A percentile compares a stretch with the other conserved stretches of the same genome.
These are phyloP conservation scores for Zapornia atra DNA, from an alignment of 2,113 vertebrate species.

Conservation along the genomic window DNA sequence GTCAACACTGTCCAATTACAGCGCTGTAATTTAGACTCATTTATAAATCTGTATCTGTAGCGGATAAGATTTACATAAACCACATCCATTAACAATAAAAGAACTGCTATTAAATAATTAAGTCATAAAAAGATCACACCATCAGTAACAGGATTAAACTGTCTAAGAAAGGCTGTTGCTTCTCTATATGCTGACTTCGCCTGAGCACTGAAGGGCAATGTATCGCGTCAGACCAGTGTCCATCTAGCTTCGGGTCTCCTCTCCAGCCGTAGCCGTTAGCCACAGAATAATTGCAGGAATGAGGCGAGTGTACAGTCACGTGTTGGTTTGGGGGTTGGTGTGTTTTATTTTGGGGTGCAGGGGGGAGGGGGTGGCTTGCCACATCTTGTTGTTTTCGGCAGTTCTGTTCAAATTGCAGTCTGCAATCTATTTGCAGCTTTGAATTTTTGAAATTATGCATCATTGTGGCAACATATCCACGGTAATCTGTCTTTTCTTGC, in stretches of 20 bases:
- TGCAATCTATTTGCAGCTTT: neutral
- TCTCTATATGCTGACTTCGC: neutral
- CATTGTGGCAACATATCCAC: neutral
- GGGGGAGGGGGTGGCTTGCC: too few species aligned
- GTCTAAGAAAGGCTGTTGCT: neutral
- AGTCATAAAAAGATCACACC: neutral
- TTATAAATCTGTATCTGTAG: slow-evolving; percentile 15
- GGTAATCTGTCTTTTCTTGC: neutral
- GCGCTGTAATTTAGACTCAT: neutral
- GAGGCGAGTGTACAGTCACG: neutral
- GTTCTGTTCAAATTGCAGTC: neutral
- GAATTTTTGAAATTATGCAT: neutral
- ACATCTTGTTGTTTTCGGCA: neutral
- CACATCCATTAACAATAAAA: slow-evolving; percentile 13
- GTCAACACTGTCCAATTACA: slow-evolving; percentile 26
- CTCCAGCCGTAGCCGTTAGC: neutral
- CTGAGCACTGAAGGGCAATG: neutral
- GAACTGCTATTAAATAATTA: neutral
- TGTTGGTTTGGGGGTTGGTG: too few species aligned
- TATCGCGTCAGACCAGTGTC: neutral
- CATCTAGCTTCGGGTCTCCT: neutral
- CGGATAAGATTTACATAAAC: slow-evolving; percentile 17
- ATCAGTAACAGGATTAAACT: neutral
- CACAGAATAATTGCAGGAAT: neutral
- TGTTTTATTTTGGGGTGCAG: too few species aligned